phyloP scores from a whole-genome alignment of 2,888 invertebrate genomes.

The Pyrrhosoma nymphula region DNA sequence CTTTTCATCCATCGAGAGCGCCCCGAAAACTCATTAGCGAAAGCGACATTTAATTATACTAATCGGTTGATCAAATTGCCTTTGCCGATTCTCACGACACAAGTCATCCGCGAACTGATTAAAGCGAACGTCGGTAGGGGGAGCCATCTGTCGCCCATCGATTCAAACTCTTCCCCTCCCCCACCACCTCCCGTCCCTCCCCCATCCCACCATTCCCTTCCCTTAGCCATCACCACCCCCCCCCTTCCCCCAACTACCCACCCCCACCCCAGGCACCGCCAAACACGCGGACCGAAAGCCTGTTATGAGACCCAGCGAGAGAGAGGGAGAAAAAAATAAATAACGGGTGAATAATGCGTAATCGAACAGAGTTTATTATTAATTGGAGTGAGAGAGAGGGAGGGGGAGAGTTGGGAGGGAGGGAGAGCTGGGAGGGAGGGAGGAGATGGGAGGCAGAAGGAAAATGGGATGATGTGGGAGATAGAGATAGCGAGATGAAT shows the following conservation, averaged over 20 bases:
- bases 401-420: neutral
- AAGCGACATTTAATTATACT: slow-evolving; percentile 58
- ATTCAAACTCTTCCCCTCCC: neutral
- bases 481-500: neutral
- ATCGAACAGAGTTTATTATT: slow-evolving; percentile 58
- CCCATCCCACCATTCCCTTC: neutral
- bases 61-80: slow-evolving; percentile 55
- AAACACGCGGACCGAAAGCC: neutral
- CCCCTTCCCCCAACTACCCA: neutral
- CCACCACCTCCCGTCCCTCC: neutral
- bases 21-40: slow-evolving; percentile 37
- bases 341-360: slow-evolving; percentile 49
- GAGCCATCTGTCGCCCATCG: slow-evolving; percentile 55
- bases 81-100: slow-evolving; percentile 24
- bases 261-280: neutral
- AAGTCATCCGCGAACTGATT: slow-evolving; percentile 50
- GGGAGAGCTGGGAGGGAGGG: neutral
- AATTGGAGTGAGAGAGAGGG: neutral
- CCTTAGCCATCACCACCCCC: neutral
- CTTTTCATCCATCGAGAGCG: neutral
- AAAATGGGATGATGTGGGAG: neutral
- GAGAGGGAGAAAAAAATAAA: slow-evolving; percentile 16
- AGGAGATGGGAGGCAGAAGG: neutral
- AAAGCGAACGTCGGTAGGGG: neutral
- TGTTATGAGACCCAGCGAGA: neutral